These are phyloP conservation scores for Henricia sp. DNA, from an alignment of 53 echinoderm and acorn worm genomes.

Conservation along the genomic window DNA sequence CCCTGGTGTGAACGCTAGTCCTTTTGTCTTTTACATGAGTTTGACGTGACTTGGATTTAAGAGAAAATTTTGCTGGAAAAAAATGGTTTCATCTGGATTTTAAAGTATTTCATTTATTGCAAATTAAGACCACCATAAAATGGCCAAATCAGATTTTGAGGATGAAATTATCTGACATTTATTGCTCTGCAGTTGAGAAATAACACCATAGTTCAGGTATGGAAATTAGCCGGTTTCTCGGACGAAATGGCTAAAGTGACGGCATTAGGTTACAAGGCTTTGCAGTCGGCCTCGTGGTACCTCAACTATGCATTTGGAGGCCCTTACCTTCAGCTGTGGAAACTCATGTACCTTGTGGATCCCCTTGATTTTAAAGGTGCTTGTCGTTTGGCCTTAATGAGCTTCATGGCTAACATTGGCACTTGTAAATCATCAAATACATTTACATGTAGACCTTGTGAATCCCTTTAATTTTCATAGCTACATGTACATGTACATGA, in stretches of 20 bases:
- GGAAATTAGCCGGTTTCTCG: constrained; percentile 70
- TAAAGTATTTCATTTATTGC: not conserved
- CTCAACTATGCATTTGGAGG: constrained; percentile 55
- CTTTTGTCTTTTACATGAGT: too few species aligned
- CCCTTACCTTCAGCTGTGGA: constrained; percentile 57
- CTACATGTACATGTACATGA: too few species aligned
- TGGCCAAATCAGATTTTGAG: too few species aligned
- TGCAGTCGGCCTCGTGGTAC: constrained; percentile 93
- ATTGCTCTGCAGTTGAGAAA: constrained; percentile 58
- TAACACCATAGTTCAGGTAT: constrained; percentile 84
- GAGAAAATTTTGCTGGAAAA: not conserved
- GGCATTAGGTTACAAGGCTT: constrained; percentile 66
- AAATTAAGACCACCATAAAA: too few species aligned
- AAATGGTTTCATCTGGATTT: too few species aligned
- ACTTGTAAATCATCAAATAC: not conserved
- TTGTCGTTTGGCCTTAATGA: not conserved
- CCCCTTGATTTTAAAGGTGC: constrained; percentile 81
- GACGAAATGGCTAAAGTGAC: constrained; percentile 75
- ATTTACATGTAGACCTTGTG: not conserved
- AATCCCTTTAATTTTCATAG: too few species aligned
- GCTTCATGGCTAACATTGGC: not conserved
- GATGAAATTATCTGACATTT: too few species aligned
- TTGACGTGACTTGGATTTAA: too few species aligned
- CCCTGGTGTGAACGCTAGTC: too few species aligned
- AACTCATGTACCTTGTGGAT: constrained; percentile 74